Conservation (phyloP, 2,797 vertebrate genomes). For the Hippoglossus hippoglossus region DNA sequence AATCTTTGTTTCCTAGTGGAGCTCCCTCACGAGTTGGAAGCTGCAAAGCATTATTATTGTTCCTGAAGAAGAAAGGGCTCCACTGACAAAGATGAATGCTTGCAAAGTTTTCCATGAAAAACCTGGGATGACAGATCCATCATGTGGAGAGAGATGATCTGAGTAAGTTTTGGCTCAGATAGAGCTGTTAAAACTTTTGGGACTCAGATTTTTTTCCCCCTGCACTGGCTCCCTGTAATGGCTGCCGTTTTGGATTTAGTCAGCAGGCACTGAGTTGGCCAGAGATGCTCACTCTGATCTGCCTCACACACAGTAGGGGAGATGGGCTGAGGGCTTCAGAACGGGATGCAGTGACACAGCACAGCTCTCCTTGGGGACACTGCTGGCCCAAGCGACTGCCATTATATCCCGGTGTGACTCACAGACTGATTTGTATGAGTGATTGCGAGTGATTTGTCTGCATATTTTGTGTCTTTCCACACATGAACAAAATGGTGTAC, state of each 20-base stretch:
- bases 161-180: slow-evolving; percentile 48
- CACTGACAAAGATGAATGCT: neutral
- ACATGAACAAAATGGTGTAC: neutral
- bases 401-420: slow-evolving; percentile 36
- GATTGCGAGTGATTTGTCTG: slow-evolving; percentile 17
- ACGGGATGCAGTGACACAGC: slow-evolving; percentile 31
- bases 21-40: slow-evolving; percentile 32
- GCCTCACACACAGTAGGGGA: slow-evolving; percentile 60
- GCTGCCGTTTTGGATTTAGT: slow-evolving; percentile 82
- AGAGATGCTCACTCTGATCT: slow-evolving; percentile 77
- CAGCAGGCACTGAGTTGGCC: slow-evolving; percentile 53
- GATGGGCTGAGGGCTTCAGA: slow-evolving; percentile 36
- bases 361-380: slow-evolving; percentile 34
- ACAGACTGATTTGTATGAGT: slow-evolving; percentile 38
- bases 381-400: slow-evolving; percentile 44
- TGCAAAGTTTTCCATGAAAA: slow-evolving; percentile 19
- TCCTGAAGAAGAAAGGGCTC: slow-evolving; percentile 3
- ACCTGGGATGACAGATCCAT: slow-evolving; percentile 50
- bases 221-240: slow-evolving; percentile 71
- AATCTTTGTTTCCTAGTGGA: slow-evolving; percentile 51
- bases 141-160: slow-evolving; percentile 15
- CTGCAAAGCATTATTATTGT: slow-evolving; percentile 19
- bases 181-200: slow-evolving; percentile 73
- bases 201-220: slow-evolving; percentile 68
- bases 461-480: slow-evolving; percentile 20